These are phyloP conservation scores for Ctenomys sociabilis DNA, from an alignment of 2,113 vertebrate genomes.

Conservation along the genomic window DNA sequence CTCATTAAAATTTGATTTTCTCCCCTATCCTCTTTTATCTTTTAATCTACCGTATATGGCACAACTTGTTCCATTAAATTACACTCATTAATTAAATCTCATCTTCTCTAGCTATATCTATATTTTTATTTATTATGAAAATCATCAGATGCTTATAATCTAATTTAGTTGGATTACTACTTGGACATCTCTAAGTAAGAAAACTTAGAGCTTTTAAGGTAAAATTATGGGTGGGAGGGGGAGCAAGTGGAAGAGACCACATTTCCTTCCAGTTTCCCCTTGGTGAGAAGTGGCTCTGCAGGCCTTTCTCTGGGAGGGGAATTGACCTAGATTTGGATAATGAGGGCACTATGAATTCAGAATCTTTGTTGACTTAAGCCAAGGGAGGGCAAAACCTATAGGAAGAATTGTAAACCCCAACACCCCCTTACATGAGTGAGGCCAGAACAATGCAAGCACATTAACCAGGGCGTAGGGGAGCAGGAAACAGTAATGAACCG, in stretches of 20 bases:
- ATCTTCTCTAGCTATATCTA: constrained; percentile 72
- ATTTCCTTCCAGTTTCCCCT: constrained; percentile 18
- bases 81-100: constrained; percentile 76
- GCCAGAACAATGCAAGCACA: fast-evolving
- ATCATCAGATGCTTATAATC: constrained; percentile 78
- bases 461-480: fast-evolving
- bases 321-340: not conserved
- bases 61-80: constrained; percentile 81
- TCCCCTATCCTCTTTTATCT: constrained; percentile 77
- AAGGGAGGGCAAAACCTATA: not conserved
- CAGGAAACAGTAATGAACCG: too few relatives aligned
- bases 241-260: not conserved
- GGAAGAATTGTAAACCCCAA: not conserved
- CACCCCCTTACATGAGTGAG: not conserved
- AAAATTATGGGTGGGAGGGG: constrained; percentile 50
- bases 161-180: constrained; percentile 77
- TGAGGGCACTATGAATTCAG: not conserved
- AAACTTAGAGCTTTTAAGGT: constrained; percentile 65
- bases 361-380: constrained; percentile 14
- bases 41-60: constrained; percentile 73
- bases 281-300: not conserved
- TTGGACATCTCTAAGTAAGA: constrained; percentile 63
- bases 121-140: constrained; percentile 81
- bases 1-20: constrained; percentile 81
- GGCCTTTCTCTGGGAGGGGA: not conserved